Conservation (phyloP, 2,113 vertebrate genomes). For the Scartelaos histophorus region DNA sequence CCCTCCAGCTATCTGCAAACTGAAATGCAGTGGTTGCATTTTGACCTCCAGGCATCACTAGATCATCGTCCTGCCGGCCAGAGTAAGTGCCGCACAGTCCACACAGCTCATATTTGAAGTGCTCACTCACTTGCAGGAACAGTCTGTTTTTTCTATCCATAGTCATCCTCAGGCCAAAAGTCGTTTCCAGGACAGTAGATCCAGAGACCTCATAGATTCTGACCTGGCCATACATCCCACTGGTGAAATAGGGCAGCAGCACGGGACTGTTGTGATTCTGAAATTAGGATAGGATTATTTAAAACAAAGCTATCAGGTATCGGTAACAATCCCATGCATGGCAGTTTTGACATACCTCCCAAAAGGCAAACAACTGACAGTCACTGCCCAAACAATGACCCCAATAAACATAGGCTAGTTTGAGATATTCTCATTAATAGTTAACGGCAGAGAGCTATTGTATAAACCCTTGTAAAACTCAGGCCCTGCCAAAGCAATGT, state of each 20-base stretch:
- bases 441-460: slow-evolving; percentile 3
- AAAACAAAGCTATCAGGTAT: not conserved
- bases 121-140: slow-evolving; percentile 78
- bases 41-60: slow-evolving; percentile 67
- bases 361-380: slow-evolving; percentile 4
- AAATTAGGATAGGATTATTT: slow-evolving; percentile 8
- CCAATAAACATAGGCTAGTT: slow-evolving; percentile 4
- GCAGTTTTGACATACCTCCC: not conserved
- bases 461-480: slow-evolving; percentile 9
- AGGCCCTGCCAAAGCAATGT: not conserved
- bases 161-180: slow-evolving; percentile 75
- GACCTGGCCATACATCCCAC: slow-evolving; percentile 47
- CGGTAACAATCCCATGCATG: slow-evolving; percentile 10
- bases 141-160: slow-evolving; percentile 72
- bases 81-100: slow-evolving; percentile 81
- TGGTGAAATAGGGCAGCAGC: slow-evolving; percentile 52
- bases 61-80: slow-evolving; percentile 73
- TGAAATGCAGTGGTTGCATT: slow-evolving; percentile 51
- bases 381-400: not conserved
- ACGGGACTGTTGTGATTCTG: slow-evolving; percentile 57
- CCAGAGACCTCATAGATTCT: slow-evolving; percentile 40
- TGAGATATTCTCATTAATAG: not conserved
- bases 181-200: slow-evolving; percentile 62
- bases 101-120: slow-evolving; percentile 71
- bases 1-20: slow-evolving; percentile 79